Evolutionary conservation across 2,797 vertebrate genomes (phyloP).

Genomic region (Limnodromus scolopaceus): DNA sequence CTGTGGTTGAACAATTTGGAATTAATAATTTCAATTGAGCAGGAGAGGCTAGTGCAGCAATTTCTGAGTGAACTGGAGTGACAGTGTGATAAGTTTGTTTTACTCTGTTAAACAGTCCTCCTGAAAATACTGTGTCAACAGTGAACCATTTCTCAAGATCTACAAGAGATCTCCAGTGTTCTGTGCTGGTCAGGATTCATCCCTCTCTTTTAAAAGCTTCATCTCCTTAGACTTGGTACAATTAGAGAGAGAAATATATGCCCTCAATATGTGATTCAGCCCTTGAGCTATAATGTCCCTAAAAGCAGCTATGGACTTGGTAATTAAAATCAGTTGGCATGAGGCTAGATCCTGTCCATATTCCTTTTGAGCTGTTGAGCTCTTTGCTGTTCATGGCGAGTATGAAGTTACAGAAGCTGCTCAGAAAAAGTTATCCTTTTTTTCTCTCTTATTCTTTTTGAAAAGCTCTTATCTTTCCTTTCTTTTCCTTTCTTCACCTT

Average conservation of each 20-base stretch:
- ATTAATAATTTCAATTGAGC: neutral
- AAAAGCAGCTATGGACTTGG: neutral
- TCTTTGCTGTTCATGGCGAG: neutral
- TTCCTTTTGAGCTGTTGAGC: neutral
- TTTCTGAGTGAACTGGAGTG: neutral
- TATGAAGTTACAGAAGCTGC: neutral
- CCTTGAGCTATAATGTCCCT: neutral
- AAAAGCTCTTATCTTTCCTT: fast-evolving
- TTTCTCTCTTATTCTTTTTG: neutral
- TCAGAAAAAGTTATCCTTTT: neutral
- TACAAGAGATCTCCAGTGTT: neutral
- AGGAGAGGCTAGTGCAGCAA: neutral
- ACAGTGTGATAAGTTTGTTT: neutral
- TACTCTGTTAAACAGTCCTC: neutral
- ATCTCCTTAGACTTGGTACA: neutral
- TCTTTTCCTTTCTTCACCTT: neutral
- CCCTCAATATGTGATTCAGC: neutral
- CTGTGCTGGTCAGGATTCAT: neutral
- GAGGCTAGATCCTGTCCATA: neutral
- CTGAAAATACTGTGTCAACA: neutral
- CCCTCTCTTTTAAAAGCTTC: neutral
- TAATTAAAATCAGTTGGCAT: neutral
- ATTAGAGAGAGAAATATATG: neutral
- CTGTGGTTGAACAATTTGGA: neutral
- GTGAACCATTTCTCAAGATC: neutral